Base-by-base conservation (phyloP, 2,113 vertebrate species). In the Zosterops hypoxanthus region DNA sequence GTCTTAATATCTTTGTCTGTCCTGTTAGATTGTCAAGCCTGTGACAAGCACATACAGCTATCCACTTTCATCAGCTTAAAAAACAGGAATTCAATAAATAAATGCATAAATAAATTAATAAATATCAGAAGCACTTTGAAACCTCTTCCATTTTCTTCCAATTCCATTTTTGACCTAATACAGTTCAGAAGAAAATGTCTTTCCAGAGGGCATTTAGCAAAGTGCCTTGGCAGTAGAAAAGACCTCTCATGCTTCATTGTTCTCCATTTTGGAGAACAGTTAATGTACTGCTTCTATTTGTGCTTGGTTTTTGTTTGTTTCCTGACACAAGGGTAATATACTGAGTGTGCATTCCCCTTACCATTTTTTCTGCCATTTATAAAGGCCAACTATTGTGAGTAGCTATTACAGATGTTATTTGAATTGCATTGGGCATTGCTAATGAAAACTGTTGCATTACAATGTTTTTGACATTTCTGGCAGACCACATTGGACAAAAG, bases 141-240 rank as follows among this genome's bases (percentile, higher is more conserved):
- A 88, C 49, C 29, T n/a, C 12, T 65, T 96, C 53, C 12, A 17
- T 76, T 82, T 91, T 90, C 64, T 94, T 88, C 55, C 41, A 42
- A 76, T 81, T 80, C 71, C 25, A 69, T 93, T 91, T 95, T 89
- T 89, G 44, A 95, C 64, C 46, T 77, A 81, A 88, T 61, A 50
- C 7, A 29, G 26, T 77, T 86, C 52, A 90, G 59, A 77, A 86
- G 59, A 90, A 92, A 81, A 94, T 75, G 19, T 70, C 52, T 92
- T 94, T 95, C 86, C 50, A 82, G 77, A 91, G 64, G 96, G 94
- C 81, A 92, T 92, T 84, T 96, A 92, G 46, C 73, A 83, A 91
- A 96, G 87, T 85, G 60, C 80, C 20, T 95, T 89, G 89, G 47
- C 34, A 65, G 36, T 89, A 56, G 46, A 88, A 94, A 86, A 84